phyloP scores from a whole-genome alignment of 2,113 vertebrate genomes.

The Trichechus manatus region DNA sequence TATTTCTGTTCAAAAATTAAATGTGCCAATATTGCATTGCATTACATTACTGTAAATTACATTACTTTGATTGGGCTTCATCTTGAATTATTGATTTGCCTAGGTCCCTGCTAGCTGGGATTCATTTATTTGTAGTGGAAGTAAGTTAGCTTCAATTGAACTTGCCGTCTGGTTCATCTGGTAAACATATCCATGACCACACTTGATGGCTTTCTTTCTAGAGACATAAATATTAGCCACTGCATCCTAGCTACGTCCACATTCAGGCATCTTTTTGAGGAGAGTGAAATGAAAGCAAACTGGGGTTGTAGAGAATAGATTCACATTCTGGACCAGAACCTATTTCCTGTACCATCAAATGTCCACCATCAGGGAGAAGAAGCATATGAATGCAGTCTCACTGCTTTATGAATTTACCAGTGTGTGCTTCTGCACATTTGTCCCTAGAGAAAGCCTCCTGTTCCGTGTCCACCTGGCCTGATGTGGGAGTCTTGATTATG shows the following conservation, averaged over 20 bases:
- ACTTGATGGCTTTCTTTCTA: not conserved
- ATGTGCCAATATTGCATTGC: not conserved
- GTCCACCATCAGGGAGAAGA: not conserved
- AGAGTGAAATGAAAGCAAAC: not conserved
- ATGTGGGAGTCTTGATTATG: not conserved
- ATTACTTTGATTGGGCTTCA: not conserved
- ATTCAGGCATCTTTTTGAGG: not conserved
- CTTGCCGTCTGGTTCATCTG: not conserved
- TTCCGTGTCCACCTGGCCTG: not conserved
- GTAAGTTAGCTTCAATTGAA: not conserved
- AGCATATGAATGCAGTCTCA: not conserved
- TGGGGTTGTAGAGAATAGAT: not conserved
- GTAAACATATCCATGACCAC: not conserved
- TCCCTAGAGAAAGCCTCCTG: not conserved
- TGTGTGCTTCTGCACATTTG: not conserved
- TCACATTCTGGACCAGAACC: not conserved
- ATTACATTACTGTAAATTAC: not conserved
- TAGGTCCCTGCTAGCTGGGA: not conserved
- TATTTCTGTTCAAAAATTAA: slow-evolving; percentile 20
- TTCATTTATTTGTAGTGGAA: not conserved
- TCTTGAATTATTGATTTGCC: not conserved
- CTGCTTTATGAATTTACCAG: not conserved
- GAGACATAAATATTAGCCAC: not conserved
- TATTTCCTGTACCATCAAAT: not conserved
- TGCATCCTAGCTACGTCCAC: not conserved